Conservation (phyloP, 2,113 vertebrate genomes). For the Fregata magnificens region DNA sequence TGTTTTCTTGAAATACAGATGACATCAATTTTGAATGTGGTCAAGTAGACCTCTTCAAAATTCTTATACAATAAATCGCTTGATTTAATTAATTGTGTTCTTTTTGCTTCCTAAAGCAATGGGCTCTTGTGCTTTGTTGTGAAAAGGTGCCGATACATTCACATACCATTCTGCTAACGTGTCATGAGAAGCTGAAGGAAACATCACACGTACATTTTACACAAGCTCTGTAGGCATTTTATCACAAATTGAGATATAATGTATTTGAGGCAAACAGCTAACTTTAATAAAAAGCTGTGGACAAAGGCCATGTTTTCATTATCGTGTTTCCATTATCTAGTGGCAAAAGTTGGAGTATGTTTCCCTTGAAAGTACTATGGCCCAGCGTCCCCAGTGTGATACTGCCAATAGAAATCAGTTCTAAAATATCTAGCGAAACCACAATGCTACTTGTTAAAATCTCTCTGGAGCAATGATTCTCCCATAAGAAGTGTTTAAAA, state of each 20-base stretch:
- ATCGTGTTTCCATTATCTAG: not conserved
- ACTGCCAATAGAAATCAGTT: not conserved
- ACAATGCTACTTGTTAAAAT: not conserved
- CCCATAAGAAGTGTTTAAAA: not conserved
- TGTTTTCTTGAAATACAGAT: not conserved
- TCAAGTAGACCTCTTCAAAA: not conserved
- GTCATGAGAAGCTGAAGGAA: not conserved
- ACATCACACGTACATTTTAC: not conserved
- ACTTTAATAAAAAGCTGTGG: not conserved
- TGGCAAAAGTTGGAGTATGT: not conserved
- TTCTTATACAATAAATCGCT: not conserved
- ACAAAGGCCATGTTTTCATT: not conserved
- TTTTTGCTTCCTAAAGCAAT: not conserved
- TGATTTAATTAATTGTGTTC: not conserved
- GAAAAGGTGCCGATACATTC: not conserved
- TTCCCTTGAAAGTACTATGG: not conserved
- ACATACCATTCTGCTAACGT: not conserved
- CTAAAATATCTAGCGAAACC: not conserved
- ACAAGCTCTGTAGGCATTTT: not conserved
- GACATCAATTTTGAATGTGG: not conserved
- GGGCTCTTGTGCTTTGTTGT: not conserved
- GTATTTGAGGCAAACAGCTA: not conserved
- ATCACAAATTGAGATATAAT: not conserved
- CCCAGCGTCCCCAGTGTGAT: not conserved
- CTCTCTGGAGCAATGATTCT: not conserved